These are phyloP conservation scores for Urocitellus parryii DNA, from an alignment of 2,113 vertebrate species.

Conservation along the genomic window DNA sequence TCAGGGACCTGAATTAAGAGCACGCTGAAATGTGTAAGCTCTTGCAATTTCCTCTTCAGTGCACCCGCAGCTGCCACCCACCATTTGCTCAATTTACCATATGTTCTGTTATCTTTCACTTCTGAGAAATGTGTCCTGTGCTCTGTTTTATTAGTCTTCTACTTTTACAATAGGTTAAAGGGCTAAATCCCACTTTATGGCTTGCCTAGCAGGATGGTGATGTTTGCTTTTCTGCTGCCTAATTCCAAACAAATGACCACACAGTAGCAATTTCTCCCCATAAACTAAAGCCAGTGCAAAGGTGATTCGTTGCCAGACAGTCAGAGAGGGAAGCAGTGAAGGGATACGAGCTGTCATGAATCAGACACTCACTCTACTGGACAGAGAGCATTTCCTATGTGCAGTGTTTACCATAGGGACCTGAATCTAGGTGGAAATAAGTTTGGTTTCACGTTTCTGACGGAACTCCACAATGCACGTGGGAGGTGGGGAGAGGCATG, in stretches of 20 bases:
- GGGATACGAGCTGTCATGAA: background rate
- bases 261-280: constrained; percentile 18
- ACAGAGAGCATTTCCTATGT: background rate
- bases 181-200: constrained; percentile 48
- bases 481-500: rapidly evolving
- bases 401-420: background rate
- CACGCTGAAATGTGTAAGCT: background rate
- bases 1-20: background rate
- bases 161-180: constrained; percentile 57
- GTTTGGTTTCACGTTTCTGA: background rate
- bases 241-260: constrained; percentile 51
- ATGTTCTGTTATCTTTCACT: background rate
- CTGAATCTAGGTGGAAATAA: background rate
- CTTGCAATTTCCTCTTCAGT: background rate
- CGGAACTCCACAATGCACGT: background rate
- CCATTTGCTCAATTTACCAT: constrained; percentile 26
- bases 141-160: constrained; percentile 44
- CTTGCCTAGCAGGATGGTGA: background rate
- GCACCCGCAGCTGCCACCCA: background rate
- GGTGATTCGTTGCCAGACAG: background rate
- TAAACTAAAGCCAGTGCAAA: background rate
- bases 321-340: background rate
- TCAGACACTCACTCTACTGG: background rate
- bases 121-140: background rate
- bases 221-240: constrained; percentile 42